Evolutionary conservation across 2,888 invertebrate genomes (phyloP).

Genomic region (Eupithecia dodoneata): DNA sequence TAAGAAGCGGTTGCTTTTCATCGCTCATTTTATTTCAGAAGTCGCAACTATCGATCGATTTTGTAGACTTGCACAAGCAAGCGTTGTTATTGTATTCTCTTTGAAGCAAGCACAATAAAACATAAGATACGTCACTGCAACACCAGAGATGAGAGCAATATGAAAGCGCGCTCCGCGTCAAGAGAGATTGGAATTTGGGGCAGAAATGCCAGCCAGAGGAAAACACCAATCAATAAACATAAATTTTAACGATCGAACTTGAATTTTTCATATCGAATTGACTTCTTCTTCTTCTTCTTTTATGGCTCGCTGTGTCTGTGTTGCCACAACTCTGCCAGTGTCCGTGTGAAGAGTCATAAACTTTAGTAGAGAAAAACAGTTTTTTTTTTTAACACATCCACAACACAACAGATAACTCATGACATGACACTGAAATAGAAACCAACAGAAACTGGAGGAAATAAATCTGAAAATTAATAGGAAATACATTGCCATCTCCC

Average conservation of each 20-base stretch:
- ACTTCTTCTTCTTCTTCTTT: no score
- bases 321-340: no score
- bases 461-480: no score
- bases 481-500: no score
- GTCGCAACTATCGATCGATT: slow-evolving; percentile 21
- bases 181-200: slow-evolving; percentile 39
- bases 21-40: slow-evolving; percentile 81
- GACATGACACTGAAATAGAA: no score
- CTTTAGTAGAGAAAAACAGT: no score
- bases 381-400: no score
- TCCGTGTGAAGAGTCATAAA: no score
- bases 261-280: not conserved
- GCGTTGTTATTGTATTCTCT: no score
- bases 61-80: slow-evolving; percentile 38
- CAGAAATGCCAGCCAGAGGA: slow-evolving; percentile 35
- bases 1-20: slow-evolving; percentile 88
- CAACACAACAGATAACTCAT: no score
- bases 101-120: slow-evolving; percentile 25
- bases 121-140: slow-evolving; percentile 32
- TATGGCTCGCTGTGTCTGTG: no score
- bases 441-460: no score
- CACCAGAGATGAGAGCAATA: slow-evolving; percentile 19
- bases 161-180: slow-evolving; percentile 32
- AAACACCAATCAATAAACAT: not conserved
- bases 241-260: slow-evolving; percentile 12